These are phyloP conservation scores for Himalopsyche kuldschensis DNA, from an alignment of 2,888 invertebrate genomes.

Conservation along the genomic window DNA sequence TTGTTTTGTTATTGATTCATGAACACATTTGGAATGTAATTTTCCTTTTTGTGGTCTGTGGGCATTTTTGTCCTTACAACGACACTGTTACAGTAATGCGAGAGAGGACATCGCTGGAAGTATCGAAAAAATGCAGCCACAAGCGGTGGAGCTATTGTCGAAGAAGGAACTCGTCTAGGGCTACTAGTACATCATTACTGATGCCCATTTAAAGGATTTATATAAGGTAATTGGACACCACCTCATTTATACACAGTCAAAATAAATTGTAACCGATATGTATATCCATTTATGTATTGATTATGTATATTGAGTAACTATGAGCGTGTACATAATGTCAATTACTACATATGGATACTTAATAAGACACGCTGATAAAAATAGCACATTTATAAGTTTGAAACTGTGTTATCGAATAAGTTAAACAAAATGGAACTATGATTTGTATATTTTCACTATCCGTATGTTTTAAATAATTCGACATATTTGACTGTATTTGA, in stretches of 20 bases:
- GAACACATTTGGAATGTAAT: too few species aligned
- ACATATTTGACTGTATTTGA: too few species aligned
- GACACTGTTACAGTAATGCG: neutral
- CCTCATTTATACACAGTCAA: slow-evolving; percentile 24
- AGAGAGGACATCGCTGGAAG: neutral
- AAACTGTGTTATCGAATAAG: too few species aligned
- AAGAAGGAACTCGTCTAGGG: slow-evolving; percentile 7
- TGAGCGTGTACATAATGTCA: too few species aligned
- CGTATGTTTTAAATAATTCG: too few species aligned
- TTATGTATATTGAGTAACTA: neutral
- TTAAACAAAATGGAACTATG: too few species aligned
- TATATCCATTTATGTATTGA: slow-evolving; percentile 29
- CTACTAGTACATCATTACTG: slow-evolving; percentile 53
- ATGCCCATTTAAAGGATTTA: slow-evolving; percentile 53
- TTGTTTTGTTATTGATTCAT: too few species aligned
- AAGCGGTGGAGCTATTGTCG: slow-evolving; percentile 9
- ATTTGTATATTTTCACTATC: too few species aligned
- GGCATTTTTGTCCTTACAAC: neutral
- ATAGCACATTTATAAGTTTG: too few species aligned
- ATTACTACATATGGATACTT: too few species aligned
- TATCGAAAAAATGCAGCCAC: neutral
- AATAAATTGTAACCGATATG: slow-evolving; percentile 18
- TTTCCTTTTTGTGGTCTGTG: too few species aligned
- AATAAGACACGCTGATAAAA: too few species aligned
- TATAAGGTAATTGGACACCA: slow-evolving; percentile 53